These are phyloP conservation scores for pig (Sus scrofa) DNA, from an alignment of 2,113 vertebrate genomes.

Conservation along the genomic window T2T-Sscrofa CM000825.6:85911001-85911500, in stretches of 20 bases:
- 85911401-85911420: not conserved
- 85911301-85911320: not conserved
- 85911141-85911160: not conserved
- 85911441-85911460: not conserved
- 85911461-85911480: not conserved
- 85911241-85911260: not conserved
- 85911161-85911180: not conserved
- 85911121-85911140: not conserved
- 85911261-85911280: not conserved
- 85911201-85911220: not conserved
- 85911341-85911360: not conserved
- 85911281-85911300: not conserved
- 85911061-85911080: not conserved
- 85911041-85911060: not conserved
- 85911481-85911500: not conserved
- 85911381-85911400: not conserved
- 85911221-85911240: not conserved
- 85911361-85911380: not conserved
- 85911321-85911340: not conserved
- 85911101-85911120: not conserved
- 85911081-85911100: not conserved
- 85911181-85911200: not conserved
- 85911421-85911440: not conserved
- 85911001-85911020: not conserved
- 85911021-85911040: not conserved